Conservation (phyloP, 2,113 vertebrate genomes). For the Dipodomys ordii region DNA sequence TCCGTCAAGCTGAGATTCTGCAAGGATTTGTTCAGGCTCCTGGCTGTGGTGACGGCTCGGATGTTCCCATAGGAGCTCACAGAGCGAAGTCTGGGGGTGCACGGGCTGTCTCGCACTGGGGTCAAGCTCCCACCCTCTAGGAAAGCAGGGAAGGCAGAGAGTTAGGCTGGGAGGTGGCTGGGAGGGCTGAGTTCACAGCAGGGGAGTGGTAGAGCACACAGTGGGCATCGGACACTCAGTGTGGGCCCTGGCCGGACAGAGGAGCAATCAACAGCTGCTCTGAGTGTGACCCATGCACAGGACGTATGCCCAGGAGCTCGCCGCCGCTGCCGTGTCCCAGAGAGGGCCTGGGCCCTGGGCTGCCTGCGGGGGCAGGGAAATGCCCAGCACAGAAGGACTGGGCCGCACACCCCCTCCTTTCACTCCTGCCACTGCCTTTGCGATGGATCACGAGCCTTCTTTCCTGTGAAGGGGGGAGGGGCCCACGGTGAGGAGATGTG, state of each 20-base stretch:
- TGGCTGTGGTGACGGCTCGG: slow-evolving; percentile 92
- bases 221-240: neutral
- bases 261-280: neutral
- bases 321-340: too few relatives aligned
- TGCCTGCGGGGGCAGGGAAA: neutral
- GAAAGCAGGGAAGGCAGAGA: neutral
- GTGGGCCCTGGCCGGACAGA: neutral
- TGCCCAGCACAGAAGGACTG: too few relatives aligned
- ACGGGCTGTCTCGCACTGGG: slow-evolving; percentile 94
- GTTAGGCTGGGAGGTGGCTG: neutral
- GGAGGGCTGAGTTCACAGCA: neutral
- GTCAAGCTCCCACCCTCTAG: slow-evolving; percentile 95
- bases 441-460: neutral
- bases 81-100: slow-evolving; percentile 94
- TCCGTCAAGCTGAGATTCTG: slow-evolving; percentile 99
- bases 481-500: fast-evolving
- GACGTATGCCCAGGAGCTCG: too few relatives aligned
- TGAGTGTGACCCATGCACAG: fast-evolving
- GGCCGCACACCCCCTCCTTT: too few relatives aligned
- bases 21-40: slow-evolving; percentile 97
- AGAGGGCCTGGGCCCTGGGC: too few relatives aligned
- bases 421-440: too few relatives aligned
- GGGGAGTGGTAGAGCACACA: fast-evolving
- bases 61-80: slow-evolving; percentile 99
- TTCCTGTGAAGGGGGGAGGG: neutral